Evolutionary conservation across 2,888 invertebrate genomes (phyloP), one percentile per base, ranked within the genome.

Genomic region (Hypsopygia costalis): DNA sequence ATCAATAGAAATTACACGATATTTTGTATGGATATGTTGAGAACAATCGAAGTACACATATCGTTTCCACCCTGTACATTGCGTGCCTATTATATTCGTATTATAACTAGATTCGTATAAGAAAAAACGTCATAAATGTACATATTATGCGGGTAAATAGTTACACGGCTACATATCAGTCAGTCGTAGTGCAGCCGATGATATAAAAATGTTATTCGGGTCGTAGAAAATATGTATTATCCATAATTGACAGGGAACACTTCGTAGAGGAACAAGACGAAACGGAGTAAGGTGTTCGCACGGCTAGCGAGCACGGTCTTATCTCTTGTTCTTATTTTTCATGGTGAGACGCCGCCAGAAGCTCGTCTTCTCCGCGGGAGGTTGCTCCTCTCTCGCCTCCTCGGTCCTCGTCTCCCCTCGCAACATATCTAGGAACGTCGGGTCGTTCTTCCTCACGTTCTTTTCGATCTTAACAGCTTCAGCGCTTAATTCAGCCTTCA

Each of bases 341-440:
- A 92, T 92, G 51, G 92, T 92, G 58, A 93, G 91, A 66, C 92
- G 91, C 70, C 92, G 91, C 92, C 92, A 92, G 85, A 92, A 92
- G 71, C 91, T 91, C 41, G 91, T 89, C 72, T 92, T 92, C 62
- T 92, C 92, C 1, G 86, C 79, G 20, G 88, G 76, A 49, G 90
- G 81, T 60, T 77, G 78, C 54, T 88, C 83, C 52, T 90, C 82
- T 60, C 88, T 58, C 40, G 75, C 55, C 59, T 85, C 86, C 46
- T 85, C 88, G 2, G 64, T 66, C 47, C 82, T 81, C 67, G 78
- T 91, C 85, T 71, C 92, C n/a, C 92, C 92, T 28, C 93, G 81
- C 48, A 93, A 72, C 91, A 93, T 93, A 57, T 93, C 93, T 51
- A 93, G 74, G 77, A 93, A 93, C 59, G 92, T 92, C 43, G 91